Percentiles rank a stretch among this genome's conserved stretches.
Conservation (phyloP, 2,888 invertebrate species). For the Drosophila meridionalis region DNA sequence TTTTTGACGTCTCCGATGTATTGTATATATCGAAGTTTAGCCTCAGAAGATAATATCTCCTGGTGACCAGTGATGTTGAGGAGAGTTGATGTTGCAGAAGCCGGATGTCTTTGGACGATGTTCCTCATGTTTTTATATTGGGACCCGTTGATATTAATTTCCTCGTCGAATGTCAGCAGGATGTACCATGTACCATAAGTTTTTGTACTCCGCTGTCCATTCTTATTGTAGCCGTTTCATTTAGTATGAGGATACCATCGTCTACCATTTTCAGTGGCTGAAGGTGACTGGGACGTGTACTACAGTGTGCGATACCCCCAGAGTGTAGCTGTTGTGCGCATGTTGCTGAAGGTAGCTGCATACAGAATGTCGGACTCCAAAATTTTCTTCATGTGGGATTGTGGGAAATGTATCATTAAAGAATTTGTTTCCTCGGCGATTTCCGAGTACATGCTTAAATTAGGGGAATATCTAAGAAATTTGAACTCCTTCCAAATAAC, state of each 20-base stretch:
- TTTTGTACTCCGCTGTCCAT: background rate
- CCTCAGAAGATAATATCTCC: background rate
- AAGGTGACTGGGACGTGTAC: no score
- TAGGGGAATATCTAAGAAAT: background rate
- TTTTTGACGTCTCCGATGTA: no score
- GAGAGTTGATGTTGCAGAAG: background rate
- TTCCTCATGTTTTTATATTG: background rate
- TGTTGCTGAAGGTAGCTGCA: background rate
- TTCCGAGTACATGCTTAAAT: no score
- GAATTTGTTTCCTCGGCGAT: no score
- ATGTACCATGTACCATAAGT: background rate
- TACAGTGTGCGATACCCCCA: background rate
- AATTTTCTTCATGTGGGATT: no score
- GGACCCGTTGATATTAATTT: background rate
- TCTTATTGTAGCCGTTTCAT: background rate
- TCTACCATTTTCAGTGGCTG: no score
- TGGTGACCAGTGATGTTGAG: background rate
- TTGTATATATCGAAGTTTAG: background rate
- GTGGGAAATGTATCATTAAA: no score
- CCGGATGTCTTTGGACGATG: background rate
- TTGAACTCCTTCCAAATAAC: background rate
- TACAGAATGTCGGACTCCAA: no score
- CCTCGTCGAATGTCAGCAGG: background rate
- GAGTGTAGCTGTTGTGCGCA: constrained; percentile 3
- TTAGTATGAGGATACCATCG: background rate